Conservation (phyloP, 92 coral and sea anemone genomes). For the Paragorgia papillata region DNA sequence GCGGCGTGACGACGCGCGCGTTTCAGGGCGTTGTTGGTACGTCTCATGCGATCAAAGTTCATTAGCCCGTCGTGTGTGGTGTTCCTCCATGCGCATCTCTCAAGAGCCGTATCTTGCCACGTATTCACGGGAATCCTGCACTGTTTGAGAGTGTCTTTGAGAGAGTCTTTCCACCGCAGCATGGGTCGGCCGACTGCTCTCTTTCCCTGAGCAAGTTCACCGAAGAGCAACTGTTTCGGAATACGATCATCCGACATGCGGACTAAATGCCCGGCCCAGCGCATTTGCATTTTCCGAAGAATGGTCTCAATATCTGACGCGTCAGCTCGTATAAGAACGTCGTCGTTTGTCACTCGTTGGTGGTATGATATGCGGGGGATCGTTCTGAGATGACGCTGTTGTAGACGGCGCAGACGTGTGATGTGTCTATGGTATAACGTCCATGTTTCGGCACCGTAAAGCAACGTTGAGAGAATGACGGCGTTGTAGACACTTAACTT, state of each 20-base stretch:
- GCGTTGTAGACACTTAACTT: constrained; percentile 44
- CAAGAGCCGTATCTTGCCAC: background rate
- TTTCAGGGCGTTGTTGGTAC: background rate
- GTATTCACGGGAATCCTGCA: background rate
- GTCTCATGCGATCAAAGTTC: constrained; percentile 1
- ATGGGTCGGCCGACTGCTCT: constrained; percentile 34
- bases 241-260: constrained; percentile 47
- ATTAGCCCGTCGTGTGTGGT: background rate
- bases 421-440: constrained; percentile 42
- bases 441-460: constrained; percentile 37
- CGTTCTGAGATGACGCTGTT: constrained; percentile 27
- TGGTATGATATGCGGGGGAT: constrained; percentile 36
- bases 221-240: constrained; percentile 31
- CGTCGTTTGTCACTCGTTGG: constrained; percentile 28
- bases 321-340: constrained; percentile 33
- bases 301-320: constrained; percentile 31
- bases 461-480: constrained; percentile 34
- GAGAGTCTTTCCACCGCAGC: constrained; percentile 26
- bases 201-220: constrained; percentile 28
- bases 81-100: background rate
- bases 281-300: constrained; percentile 32
- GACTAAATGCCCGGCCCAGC: constrained; percentile 46
- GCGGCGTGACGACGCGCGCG: background rate
- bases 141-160: constrained; percentile 18
- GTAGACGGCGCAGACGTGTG: constrained; percentile 21